These are phyloP conservation scores for Drosophila niveifrons DNA, from an alignment of 2,888 invertebrate species.

Conservation along the genomic window DNA sequence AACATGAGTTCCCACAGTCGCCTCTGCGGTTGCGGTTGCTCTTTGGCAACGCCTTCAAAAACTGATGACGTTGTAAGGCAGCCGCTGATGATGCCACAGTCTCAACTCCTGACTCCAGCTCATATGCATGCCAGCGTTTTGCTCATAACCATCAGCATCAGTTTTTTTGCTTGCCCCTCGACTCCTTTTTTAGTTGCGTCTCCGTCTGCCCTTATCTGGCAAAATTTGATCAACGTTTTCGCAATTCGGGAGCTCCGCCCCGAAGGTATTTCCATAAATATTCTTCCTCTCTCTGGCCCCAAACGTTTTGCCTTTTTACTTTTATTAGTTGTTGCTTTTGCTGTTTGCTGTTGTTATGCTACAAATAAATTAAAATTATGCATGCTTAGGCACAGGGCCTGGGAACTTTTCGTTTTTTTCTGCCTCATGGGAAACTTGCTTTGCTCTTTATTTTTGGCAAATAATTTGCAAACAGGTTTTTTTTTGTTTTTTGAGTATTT, in stretches of 20 bases:
- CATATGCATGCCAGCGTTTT: constrained; percentile 62
- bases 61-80: constrained; percentile 80
- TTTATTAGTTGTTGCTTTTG: constrained; percentile 68
- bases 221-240: constrained; percentile 83
- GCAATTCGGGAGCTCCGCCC: constrained; percentile 85
- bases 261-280: constrained; percentile 83
- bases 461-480: constrained; percentile 39
- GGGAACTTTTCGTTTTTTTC: constrained; percentile 55
- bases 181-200: constrained; percentile 10
- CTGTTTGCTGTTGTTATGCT: constrained; percentile 54
- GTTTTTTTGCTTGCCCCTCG: neutral
- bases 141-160: constrained; percentile 41
- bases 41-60: constrained; percentile 79
- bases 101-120: constrained; percentile 40
- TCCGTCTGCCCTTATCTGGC: constrained; percentile 64
- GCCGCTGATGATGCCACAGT: constrained; percentile 57
- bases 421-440: constrained; percentile 48
- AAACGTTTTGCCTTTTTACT: constrained; percentile 62
- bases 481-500: neutral
- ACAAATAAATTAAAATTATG: constrained; percentile 82
- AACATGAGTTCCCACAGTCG: constrained; percentile 78
- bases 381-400: constrained; percentile 74
- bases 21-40: constrained; percentile 69
- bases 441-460: constrained; percentile 40
- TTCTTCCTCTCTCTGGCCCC: constrained; percentile 52